Conservation (phyloP, 2,888 invertebrate species). For the Acronicta psi region DNA sequence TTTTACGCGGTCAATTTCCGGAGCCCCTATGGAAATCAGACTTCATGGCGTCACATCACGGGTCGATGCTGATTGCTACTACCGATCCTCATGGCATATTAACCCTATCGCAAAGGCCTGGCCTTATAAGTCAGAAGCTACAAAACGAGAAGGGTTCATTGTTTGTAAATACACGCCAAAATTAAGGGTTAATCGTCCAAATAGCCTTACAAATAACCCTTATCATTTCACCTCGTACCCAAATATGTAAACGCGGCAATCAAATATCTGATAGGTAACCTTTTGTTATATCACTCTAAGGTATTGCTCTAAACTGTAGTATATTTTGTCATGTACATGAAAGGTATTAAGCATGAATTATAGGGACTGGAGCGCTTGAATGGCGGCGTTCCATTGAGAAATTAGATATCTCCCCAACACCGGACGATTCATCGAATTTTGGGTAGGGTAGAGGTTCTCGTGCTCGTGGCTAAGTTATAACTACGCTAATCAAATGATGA, state of each 20-base stretch:
- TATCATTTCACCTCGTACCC: constrained; percentile 9
- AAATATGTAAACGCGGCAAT: constrained; percentile 6
- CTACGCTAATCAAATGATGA: too few species aligned
- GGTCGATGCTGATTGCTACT: constrained; percentile 20
- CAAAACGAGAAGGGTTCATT: too few species aligned
- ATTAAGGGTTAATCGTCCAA: constrained; percentile 4
- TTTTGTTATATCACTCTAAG: not conserved
- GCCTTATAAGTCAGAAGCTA: too few species aligned
- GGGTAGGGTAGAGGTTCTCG: too few species aligned
- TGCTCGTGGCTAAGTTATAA: too few species aligned
- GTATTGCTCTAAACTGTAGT: constrained; percentile 24
- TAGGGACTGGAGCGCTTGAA: constrained; percentile 22
- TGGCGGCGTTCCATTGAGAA: constrained; percentile 26
- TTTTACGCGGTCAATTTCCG: not conserved
- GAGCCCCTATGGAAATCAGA: constrained; percentile 18
- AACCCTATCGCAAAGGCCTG: too few species aligned
- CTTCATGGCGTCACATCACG: constrained; percentile 12
- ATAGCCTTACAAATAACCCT: constrained; percentile 18
- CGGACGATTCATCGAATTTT: constrained; percentile 26
- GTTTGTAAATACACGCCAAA: constrained; percentile 16
- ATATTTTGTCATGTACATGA: constrained; percentile 29
- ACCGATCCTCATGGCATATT: constrained; percentile 6
- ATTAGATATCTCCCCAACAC: constrained; percentile 36
- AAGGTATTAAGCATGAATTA: constrained; percentile 44
- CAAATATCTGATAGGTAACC: not conserved